Evolutionary conservation across 1,140 invertebrate genomes (phyloP).

Genomic region (Physella acuta): DNA sequence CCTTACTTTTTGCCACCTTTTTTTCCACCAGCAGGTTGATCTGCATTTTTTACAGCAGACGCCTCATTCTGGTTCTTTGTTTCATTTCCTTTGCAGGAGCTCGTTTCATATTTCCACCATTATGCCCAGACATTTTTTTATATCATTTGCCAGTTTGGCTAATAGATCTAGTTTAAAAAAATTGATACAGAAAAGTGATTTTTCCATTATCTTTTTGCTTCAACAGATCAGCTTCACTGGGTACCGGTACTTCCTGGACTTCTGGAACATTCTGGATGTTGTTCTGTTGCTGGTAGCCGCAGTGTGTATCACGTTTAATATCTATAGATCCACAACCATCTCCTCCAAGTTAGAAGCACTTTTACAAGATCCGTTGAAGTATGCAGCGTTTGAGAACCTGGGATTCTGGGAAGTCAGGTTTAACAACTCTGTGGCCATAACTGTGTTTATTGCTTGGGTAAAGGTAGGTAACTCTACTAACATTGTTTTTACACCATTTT

Average conservation of each 20-base stretch:
- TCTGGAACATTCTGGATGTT: conserved; percentile 72
- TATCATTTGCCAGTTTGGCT: background rate
- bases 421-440: conserved; percentile 65
- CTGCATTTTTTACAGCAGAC: too few relatives aligned
- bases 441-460: conserved; percentile 68
- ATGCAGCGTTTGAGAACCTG: conserved; percentile 63
- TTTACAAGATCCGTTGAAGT: conserved; percentile 59
- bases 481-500: too few relatives aligned
- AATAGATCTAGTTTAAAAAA: background rate
- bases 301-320: conserved; percentile 57
- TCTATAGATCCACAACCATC: conserved; percentile 53
- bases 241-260: conserved; percentile 64
- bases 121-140: background rate
- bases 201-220: background rate
- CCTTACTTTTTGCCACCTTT: too few relatives aligned
- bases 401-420: conserved; percentile 64
- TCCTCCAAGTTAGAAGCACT: conserved; percentile 48
- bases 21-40: too few relatives aligned
- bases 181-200: background rate
- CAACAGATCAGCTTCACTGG: conserved; percentile 3
- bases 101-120: background rate
- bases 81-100: background rate
- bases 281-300: conserved; percentile 63
- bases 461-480: too few relatives aligned
- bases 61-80: too few relatives aligned